Evolutionary conservation across 2,797 vertebrate genomes (phyloP), one percentile per base, ranked within the genome.

Genomic region (Rhodeus uyekii): DNA sequence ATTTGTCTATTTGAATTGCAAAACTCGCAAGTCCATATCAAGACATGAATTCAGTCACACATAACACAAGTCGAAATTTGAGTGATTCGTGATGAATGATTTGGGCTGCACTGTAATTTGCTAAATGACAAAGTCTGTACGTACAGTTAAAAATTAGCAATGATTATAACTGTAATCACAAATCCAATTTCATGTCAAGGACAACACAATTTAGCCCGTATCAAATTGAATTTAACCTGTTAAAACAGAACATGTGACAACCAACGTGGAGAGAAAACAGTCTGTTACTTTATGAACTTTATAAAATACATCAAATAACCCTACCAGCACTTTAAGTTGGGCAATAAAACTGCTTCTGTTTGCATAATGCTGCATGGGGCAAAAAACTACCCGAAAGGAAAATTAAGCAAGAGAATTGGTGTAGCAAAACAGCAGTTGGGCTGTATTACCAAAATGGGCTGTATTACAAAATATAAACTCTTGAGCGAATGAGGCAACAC

Each of bases 61-160:
- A 50, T n/a, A n/a, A n/a, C n/a, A n/a, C n/a, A n/a, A n/a, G n/a
- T n/a, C n/a, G n/a, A n/a, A n/a, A n/a, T n/a, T n/a, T n/a, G n/a
- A n/a, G n/a, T n/a, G n/a, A n/a, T n/a, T n/a, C n/a, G n/a, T n/a
- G n/a, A n/a, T n/a, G n/a, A n/a, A n/a, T n/a, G n/a, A n/a, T n/a
- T n/a, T n/a, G n/a, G n/a, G n/a, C n/a, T n/a, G n/a, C n/a, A n/a
- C n/a, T n/a, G n/a, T n/a, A n/a, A n/a, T 46, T 29, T 72, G 19
- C 19, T 34, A 24, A 73, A 44, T 36, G 3, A 53, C 16, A 29
- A 38, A 55, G 36, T 69, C 16, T 32, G 36, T 8, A 27, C 22
- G 32, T n/a, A n/a, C n/a, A 34, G 50, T 79, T 79, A 58, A 80
- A 60, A 44, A 71, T 80, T 34, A 69, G 60, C 65, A 24, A 8